Percentiles rank a stretch among this genome's conserved stretches.
phyloP scores from a whole-genome alignment of 2,888 invertebrate species.

The Pycnomerus fuliginosus region DNA sequence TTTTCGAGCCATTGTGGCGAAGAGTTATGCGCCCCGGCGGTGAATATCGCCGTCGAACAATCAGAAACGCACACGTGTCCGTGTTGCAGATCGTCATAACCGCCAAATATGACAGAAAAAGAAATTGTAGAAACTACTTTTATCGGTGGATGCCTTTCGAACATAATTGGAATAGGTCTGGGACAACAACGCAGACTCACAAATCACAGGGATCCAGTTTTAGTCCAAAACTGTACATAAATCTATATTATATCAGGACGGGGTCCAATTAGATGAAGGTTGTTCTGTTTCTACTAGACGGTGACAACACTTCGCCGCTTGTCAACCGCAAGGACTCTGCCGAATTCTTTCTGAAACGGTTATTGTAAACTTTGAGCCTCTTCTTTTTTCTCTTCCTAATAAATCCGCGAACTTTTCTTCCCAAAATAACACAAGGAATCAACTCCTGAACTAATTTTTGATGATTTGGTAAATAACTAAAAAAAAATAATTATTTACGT shows the following conservation, averaged over 20 bases:
- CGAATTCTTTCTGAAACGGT: too few species aligned
- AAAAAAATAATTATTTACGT: too few species aligned
- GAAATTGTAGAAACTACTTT: constrained; percentile 5
- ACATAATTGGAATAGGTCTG: too few species aligned
- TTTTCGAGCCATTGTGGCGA: constrained; percentile 49
- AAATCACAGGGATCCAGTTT: constrained; percentile 49
- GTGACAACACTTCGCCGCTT: constrained; percentile 42
- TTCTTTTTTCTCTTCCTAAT: too few species aligned
- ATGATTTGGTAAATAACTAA: too few species aligned
- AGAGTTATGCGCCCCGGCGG: constrained; percentile 49
- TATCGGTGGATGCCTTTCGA: too few species aligned
- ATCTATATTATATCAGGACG: constrained; percentile 52
- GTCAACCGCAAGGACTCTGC: too few species aligned
- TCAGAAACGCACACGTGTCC: constrained; percentile 46
- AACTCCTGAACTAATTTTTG: too few species aligned
- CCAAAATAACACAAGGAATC: too few species aligned
- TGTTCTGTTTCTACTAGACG: constrained; percentile 43
- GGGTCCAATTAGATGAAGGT: constrained; percentile 51
- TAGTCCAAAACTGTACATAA: constrained; percentile 50
- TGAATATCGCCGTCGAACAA: constrained; percentile 46
- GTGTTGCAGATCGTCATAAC: constrained; percentile 49
- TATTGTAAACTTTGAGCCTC: too few species aligned
- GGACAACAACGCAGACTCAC: constrained; percentile 42
- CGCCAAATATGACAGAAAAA: constrained; percentile 13
- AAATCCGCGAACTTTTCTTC: too few species aligned